phyloP scores from a whole-genome alignment of 2,113 vertebrate genomes.

The Panthera tigris region DNA sequence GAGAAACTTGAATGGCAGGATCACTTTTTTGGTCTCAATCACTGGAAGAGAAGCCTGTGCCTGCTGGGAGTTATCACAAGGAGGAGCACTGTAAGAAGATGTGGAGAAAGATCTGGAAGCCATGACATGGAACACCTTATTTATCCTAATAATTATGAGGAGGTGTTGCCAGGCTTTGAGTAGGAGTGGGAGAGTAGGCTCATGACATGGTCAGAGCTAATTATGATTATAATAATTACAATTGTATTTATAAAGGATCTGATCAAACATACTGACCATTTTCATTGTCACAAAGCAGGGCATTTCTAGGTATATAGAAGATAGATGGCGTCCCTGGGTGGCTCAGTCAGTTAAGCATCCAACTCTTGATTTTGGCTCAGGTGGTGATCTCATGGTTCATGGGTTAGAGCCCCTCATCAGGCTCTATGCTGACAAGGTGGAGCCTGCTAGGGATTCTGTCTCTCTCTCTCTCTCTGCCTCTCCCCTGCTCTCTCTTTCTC shows the following conservation, averaged over 20 bases:
- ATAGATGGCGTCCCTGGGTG: neutral
- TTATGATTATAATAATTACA: neutral
- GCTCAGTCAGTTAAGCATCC: too few species aligned
- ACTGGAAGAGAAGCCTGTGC: neutral
- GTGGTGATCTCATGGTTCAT: too few species aligned
- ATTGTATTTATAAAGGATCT: neutral
- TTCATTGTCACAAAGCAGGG: neutral
- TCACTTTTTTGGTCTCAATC: neutral
- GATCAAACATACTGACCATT: neutral
- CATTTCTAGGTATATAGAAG: neutral
- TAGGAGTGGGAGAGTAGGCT: neutral
- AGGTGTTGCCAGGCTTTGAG: neutral
- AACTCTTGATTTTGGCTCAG: too few species aligned
- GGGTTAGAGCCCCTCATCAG: too few species aligned
- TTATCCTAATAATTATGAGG: neutral
- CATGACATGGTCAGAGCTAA: neutral
- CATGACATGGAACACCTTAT: neutral
- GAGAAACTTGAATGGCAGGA: neutral
- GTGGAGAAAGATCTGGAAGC: neutral
- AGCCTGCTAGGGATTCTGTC: too few species aligned
- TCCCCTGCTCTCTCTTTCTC: too few species aligned
- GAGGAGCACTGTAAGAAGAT: neutral
- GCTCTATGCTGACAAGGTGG: too few species aligned
- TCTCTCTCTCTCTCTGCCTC: too few species aligned
- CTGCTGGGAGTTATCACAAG: neutral